A percentile compares a stretch with the other conserved stretches of the same genome.
phyloP scores from a whole-genome alignment of 2,113 vertebrate genomes.

The Oreamnos americanus region DNA sequence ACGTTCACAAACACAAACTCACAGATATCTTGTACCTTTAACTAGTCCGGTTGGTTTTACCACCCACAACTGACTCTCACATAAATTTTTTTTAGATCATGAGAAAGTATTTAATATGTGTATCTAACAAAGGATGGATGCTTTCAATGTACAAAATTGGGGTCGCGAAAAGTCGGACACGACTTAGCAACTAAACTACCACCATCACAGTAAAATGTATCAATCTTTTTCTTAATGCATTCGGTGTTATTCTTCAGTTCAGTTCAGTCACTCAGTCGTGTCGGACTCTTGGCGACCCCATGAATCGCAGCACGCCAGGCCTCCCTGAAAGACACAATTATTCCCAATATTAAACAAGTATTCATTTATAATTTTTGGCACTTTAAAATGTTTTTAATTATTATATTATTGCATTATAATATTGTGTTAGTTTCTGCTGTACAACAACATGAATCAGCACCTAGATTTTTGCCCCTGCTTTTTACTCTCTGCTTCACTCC shows the following conservation, averaged over 20 bases:
- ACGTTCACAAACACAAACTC: neutral
- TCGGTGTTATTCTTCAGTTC: neutral
- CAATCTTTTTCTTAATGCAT: neutral
- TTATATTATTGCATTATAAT: neutral
- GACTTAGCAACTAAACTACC: neutral
- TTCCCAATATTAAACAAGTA: neutral
- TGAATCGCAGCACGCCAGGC: too few relatives aligned
- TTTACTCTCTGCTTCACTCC: neutral
- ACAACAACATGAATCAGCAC: neutral
- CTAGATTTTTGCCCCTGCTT: neutral
- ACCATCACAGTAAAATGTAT: neutral
- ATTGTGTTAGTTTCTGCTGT: neutral
- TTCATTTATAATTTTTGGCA: neutral
- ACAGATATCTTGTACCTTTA: neutral
- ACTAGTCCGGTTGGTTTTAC: neutral
- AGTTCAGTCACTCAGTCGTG: too few relatives aligned
- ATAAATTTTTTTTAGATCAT: neutral
- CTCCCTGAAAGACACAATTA: neutral
- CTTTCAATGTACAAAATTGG: neutral
- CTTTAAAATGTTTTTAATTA: neutral
- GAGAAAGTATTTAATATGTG: neutral
- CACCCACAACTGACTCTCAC: neutral
- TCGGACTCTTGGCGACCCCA: too few relatives aligned
- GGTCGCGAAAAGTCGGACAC: neutral
- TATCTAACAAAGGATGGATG: neutral